Percentiles rank a stretch among this genome's conserved stretches.
Conservation (phyloP, 2,888 invertebrate genomes). For the Pristionchus japonicus region DNA sequence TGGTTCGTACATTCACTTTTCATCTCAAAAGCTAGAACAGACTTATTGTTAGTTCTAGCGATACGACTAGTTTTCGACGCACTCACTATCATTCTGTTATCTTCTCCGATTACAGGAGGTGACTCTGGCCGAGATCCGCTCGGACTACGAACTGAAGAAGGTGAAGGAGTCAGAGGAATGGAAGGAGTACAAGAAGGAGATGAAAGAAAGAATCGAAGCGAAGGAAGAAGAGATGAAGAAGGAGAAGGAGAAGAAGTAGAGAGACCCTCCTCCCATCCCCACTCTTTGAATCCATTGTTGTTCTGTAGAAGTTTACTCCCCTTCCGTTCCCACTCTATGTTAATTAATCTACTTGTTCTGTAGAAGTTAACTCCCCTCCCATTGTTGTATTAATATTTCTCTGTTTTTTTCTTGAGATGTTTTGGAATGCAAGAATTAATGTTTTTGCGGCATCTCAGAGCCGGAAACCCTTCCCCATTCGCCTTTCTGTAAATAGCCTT, state of each 20-base stretch:
- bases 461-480: too few species aligned
- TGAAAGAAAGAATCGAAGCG: background rate
- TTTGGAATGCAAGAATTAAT: background rate
- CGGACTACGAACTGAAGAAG: background rate
- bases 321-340: background rate
- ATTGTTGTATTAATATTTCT: too few species aligned
- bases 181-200: background rate
- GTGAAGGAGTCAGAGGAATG: background rate
- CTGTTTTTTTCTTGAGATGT: too few species aligned
- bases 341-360: too few species aligned
- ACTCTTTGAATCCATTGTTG: too few species aligned
- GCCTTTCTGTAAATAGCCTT: background rate
- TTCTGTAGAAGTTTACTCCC: too few species aligned
- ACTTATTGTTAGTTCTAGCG: too few species aligned
- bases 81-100: too few species aligned
- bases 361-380: too few species aligned
- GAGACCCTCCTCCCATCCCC: background rate
- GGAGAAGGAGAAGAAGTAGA: constrained; percentile 3
- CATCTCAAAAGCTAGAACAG: too few species aligned
- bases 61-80: too few species aligned
- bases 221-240: background rate
- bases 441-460: background rate
- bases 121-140: background rate
- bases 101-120: background rate
- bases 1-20: too few species aligned